Evolutionary conservation across 2,113 vertebrate species (phyloP).

Genomic region (Brienomyrus brachyistius): DNA sequence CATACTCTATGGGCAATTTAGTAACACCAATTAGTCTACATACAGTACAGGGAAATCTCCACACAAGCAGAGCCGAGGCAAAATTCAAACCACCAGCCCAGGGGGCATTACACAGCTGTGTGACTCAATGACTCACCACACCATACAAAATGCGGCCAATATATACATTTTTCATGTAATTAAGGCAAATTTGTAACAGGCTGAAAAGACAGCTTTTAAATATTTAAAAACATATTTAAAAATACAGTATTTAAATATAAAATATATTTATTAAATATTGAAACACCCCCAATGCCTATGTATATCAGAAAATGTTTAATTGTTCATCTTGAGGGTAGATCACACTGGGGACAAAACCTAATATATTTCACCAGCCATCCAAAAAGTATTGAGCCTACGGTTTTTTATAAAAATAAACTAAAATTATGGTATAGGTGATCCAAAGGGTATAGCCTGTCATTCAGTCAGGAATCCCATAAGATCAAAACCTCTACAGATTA

Average conservation of each 20-base stretch:
- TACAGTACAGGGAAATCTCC: neutral
- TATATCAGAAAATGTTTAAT: neutral
- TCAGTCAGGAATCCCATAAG: neutral
- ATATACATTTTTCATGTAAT: neutral
- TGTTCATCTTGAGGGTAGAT: neutral
- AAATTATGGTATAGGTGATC: slow-evolving; percentile 6
- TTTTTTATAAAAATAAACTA: slow-evolving; percentile 5
- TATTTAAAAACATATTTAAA: neutral
- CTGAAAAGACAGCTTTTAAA: neutral
- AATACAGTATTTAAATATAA: neutral
- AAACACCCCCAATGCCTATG: neutral
- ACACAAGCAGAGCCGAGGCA: neutral
- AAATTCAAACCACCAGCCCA: neutral
- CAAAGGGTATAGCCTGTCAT: slow-evolving; percentile 1
- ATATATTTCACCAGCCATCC: neutral
- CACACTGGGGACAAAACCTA: neutral
- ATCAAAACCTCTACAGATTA: slow-evolving; percentile 12
- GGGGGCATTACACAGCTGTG: neutral
- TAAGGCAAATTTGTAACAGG: neutral
- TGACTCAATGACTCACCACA: neutral
- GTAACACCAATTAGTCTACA: neutral
- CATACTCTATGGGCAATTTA: neutral
- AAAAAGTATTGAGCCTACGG: slow-evolving; percentile 10
- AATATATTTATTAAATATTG: no score
- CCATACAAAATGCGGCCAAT: neutral